Conservation (phyloP, 2,113 vertebrate genomes). For the Xenopus tropicalis region UCB_Xtro_10.0 CM004446.2:22945001-22945500, state of each 20-base stretch:
- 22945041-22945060: conserved; percentile 84
- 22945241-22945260: neutral
- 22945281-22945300: neutral
- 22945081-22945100: conserved; percentile 77
- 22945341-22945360: too few species aligned
- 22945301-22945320: too few species aligned
- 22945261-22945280: neutral
- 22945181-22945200: rapidly evolving
- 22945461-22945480: too few species aligned
- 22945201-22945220: neutral
- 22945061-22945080: conserved; percentile 81
- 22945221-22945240: conserved; percentile 23
- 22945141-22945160: conserved; percentile 53
- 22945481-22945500: too few species aligned
- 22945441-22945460: too few species aligned
- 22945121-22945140: conserved; percentile 72
- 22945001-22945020: too few species aligned
- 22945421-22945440: too few species aligned
- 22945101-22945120: conserved; percentile 77
- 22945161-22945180: conserved; percentile 51
- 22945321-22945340: neutral
- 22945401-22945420: too few species aligned
- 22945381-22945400: too few species aligned
- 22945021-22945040: too few species aligned
- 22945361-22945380: too few species aligned